Evolutionary conservation across 2,113 vertebrate genomes (phyloP).

Genomic region (Psittacula cyanocephala): DNA sequence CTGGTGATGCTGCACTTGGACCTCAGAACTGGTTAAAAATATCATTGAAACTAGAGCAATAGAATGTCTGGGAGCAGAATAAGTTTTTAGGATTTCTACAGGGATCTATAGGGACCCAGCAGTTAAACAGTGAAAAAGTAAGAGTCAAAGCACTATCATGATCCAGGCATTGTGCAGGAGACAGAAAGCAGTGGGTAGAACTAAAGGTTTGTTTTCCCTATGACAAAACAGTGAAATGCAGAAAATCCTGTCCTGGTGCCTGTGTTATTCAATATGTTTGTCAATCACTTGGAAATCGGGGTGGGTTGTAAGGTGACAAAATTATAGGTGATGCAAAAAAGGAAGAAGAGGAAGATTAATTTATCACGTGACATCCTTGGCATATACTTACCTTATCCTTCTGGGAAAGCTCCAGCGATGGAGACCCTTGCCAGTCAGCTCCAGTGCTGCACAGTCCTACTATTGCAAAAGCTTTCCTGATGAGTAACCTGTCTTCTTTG

Average conservation of each 20-base stretch:
- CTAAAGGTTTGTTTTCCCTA: neutral
- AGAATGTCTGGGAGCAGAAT: neutral
- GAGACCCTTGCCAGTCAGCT: neutral
- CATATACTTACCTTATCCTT: neutral
- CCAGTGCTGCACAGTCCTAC: neutral
- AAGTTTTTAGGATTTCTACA: neutral
- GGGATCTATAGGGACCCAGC: neutral
- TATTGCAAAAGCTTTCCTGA: neutral
- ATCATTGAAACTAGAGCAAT: neutral
- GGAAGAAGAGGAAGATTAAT: neutral
- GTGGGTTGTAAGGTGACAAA: neutral
- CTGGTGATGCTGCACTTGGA: neutral
- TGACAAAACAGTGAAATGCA: neutral
- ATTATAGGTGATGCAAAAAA: neutral
- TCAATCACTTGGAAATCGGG: neutral
- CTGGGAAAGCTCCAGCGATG: neutral
- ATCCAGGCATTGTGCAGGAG: neutral
- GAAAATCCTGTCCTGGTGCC: neutral
- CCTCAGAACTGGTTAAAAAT: neutral
- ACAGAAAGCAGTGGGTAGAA: neutral
- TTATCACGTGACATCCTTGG: neutral
- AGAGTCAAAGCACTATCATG: neutral
- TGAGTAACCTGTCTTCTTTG: neutral
- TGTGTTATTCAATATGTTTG: neutral
- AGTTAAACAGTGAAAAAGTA: neutral